Evolutionary conservation across 2,113 vertebrate species (phyloP).

Genomic region (Pyxicephalus adspersus): DNA sequence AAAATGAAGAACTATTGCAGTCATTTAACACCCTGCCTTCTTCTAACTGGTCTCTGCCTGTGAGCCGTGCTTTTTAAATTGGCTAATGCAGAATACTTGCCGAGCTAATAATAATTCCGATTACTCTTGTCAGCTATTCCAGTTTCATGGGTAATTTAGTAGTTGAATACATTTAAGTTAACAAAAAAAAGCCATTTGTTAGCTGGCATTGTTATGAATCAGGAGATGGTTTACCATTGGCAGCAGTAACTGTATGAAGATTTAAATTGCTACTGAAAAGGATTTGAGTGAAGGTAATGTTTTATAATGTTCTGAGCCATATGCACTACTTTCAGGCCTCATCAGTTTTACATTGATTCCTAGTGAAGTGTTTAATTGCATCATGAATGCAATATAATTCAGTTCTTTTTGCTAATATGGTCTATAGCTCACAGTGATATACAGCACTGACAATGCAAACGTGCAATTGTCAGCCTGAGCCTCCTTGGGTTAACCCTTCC

Average conservation of each 20-base stretch:
- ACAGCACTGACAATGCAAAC: conserved; percentile 86
- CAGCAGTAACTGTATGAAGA: conserved; percentile 95
- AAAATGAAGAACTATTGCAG: conserved; percentile 81
- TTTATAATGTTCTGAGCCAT: conserved; percentile 99
- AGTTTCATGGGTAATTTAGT: conserved; percentile 99
- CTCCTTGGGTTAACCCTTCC: conserved; percentile 16
- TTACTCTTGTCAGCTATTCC: conserved; percentile 99
- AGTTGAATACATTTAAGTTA: conserved; percentile 97
- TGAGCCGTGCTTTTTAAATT: conserved; percentile 83
- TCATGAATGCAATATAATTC: conserved; percentile 99
- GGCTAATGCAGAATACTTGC: conserved; percentile 85
- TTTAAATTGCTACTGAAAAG: conserved; percentile 99
- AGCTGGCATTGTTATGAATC: conserved; percentile 95
- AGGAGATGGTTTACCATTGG: conserved; percentile 87
- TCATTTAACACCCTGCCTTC: conserved; percentile 81
- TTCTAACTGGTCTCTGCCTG: conserved; percentile 83
- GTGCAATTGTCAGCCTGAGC: conserved; percentile 72
- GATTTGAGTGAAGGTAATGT: conserved; percentile 98
- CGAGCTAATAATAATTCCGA: conserved; percentile 98
- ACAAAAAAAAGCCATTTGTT: conserved; percentile 94
- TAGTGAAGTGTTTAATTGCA: conserved; percentile 99
- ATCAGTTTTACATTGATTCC: conserved; percentile 99
- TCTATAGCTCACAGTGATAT: conserved; percentile 97
- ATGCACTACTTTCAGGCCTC: conserved; percentile 99
- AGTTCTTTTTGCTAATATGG: conserved; percentile 98